Percentiles rank a stretch among this genome's conserved stretches.
Evolutionary conservation across 2,797 vertebrate genomes (phyloP).

Genomic region (Amblyopsis hoosieri): DNA sequence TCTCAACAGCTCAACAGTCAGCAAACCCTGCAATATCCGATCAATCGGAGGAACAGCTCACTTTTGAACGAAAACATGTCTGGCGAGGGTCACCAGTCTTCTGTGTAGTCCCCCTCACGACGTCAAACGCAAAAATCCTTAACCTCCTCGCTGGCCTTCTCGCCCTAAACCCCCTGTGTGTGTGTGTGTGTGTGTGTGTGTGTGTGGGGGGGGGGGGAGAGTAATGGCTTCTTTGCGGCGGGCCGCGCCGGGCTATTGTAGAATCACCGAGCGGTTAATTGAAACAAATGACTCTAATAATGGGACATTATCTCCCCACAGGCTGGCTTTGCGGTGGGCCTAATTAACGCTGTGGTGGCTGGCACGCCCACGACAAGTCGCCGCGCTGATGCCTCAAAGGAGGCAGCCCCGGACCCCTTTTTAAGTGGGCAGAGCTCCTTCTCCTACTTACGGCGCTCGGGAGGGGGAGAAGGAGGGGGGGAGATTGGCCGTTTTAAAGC

Average conservation of each 20-base stretch:
- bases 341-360: constrained; percentile 93
- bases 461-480: not conserved
- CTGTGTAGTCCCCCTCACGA: constrained; percentile 8
- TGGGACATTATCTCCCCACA: constrained; percentile 98
- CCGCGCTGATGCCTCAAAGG: constrained; percentile 89
- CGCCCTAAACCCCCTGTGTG: constrained; percentile 50
- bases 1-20: constrained; percentile 40
- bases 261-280: constrained; percentile 99
- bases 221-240: constrained; percentile 91
- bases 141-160: constrained; percentile 45
- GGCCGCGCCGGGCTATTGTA: constrained; percentile 96
- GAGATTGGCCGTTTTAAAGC: constrained; percentile 21
- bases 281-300: constrained; percentile 99
- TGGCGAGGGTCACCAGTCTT: not conserved
- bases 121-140: constrained; percentile 53
- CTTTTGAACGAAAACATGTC: constrained; percentile 10
- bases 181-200: too few species aligned
- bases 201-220: constrained; percentile 74
- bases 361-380: constrained; percentile 75
- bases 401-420: constrained; percentile 65
- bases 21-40: constrained; percentile 29
- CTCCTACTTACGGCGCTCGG: constrained; percentile 24
- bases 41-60: constrained; percentile 3
- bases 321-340: constrained; percentile 94
- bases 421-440: constrained; percentile 51